A percentile compares a stretch with the other conserved stretches of the same genome.
Conservation (phyloP, 2,113 vertebrate genomes). For the Entomyzon cyanotis region DNA sequence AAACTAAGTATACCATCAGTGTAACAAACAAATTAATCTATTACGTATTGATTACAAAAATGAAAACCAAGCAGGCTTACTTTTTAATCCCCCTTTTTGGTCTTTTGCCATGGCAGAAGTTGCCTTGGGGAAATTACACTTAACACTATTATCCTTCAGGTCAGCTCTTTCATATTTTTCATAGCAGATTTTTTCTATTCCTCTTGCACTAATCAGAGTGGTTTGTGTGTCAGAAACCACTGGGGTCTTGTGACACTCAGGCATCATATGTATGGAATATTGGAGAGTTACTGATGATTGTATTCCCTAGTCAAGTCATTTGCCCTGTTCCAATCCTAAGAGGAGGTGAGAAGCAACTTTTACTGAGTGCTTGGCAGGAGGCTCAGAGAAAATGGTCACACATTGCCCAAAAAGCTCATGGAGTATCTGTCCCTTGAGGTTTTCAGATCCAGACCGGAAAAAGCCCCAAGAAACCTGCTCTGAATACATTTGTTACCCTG, state of each 20-base stretch:
- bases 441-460: background rate
- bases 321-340: background rate
- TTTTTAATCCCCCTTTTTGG: background rate
- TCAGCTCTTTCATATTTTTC: background rate
- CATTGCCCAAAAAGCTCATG: background rate
- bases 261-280: background rate
- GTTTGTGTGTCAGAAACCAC: background rate
- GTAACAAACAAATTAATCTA: background rate
- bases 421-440: background rate
- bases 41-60: background rate
- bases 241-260: background rate
- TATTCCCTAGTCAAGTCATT: background rate
- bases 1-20: background rate
- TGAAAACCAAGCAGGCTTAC: background rate
- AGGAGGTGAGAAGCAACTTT: background rate
- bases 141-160: background rate
- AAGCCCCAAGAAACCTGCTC: background rate
- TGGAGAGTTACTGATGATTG: background rate
- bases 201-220: background rate
- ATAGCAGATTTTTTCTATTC: background rate
- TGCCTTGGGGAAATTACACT: background rate
- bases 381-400: background rate
- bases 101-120: background rate
- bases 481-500: background rate
- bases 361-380: background rate